Evolutionary conservation across 1,140 invertebrate species (phyloP).

Genomic region (Lanistes nyassanus): DNA sequence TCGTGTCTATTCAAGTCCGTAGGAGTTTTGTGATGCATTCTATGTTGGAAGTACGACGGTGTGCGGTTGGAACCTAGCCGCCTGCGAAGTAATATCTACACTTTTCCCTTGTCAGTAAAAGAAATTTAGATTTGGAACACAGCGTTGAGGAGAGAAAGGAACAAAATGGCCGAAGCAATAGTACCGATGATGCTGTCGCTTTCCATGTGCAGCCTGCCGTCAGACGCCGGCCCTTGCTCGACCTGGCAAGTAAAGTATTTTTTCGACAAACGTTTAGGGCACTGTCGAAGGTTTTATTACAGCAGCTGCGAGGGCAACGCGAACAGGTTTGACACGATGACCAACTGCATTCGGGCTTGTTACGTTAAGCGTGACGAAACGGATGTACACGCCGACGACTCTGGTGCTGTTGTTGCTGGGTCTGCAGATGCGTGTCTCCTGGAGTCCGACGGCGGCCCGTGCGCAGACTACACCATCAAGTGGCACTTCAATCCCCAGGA

Average conservation of each 20-base stretch:
- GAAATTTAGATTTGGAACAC: background rate
- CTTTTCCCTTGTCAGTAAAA: too few species aligned
- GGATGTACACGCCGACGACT: background rate
- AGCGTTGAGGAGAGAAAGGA: too few species aligned
- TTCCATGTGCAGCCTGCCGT: constrained; percentile 83
- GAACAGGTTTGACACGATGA: constrained; percentile 80
- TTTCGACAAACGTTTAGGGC: constrained; percentile 79
- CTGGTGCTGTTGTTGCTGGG: background rate
- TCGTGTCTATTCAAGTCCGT: too few species aligned
- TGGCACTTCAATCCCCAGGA: constrained; percentile 83
- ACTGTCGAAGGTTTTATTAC: constrained; percentile 93
- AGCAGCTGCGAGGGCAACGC: constrained; percentile 87
- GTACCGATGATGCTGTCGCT: constrained; percentile 24
- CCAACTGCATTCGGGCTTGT: constrained; percentile 78
- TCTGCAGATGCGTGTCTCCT: constrained; percentile 76
- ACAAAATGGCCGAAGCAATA: background rate
- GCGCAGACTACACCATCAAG: constrained; percentile 77
- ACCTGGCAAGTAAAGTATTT: constrained; percentile 82
- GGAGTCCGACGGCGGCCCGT: constrained; percentile 81
- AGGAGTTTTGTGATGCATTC: too few species aligned
- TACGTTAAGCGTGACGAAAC: constrained; percentile 5
- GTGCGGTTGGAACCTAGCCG: too few species aligned
- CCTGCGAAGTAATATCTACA: too few species aligned
- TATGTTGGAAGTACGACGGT: too few species aligned
- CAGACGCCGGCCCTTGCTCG: constrained; percentile 82